Percentiles rank a stretch among this genome's conserved stretches.
These are phyloP conservation scores for Aspiorhynchus laticeps DNA, from an alignment of 2,113 vertebrate species.

Conservation along the genomic window DNA sequence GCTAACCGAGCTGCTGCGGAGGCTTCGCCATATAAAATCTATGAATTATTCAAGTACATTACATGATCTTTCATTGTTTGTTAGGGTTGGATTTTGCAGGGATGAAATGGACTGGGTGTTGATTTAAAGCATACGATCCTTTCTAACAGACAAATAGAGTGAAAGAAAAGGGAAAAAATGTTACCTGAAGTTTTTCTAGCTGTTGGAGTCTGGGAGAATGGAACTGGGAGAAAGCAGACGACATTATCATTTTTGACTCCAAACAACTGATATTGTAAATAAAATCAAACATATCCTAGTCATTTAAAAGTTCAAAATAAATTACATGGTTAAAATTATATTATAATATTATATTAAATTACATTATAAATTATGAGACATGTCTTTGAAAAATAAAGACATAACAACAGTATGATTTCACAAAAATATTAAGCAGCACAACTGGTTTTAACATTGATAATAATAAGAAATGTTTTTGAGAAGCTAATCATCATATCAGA, in stretches of 20 bases:
- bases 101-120: conserved; percentile 37
- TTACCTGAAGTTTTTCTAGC: conserved; percentile 45
- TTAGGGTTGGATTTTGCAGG: conserved; percentile 27
- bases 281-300: background rate
- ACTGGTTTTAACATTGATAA: background rate
- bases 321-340: background rate
- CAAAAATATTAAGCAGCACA: background rate
- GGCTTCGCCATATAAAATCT: conserved; percentile 46
- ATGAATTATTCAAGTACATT: conserved; percentile 58
- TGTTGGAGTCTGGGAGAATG: conserved; percentile 23
- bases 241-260: background rate
- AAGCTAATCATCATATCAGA: background rate
- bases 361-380: background rate
- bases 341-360: background rate
- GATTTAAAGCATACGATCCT: background rate
- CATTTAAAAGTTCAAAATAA: background rate
- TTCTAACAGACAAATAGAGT: conserved; percentile 58
- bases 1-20: conserved; percentile 49
- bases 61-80: conserved; percentile 50
- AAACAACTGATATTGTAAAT: background rate
- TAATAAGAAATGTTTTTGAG: background rate
- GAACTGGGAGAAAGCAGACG: conserved; percentile 20
- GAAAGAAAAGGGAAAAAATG: background rate
- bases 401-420: background rate
- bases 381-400: background rate